phyloP scores from a whole-genome alignment of 2,113 vertebrate genomes.

The Cebus imitator region DNA sequence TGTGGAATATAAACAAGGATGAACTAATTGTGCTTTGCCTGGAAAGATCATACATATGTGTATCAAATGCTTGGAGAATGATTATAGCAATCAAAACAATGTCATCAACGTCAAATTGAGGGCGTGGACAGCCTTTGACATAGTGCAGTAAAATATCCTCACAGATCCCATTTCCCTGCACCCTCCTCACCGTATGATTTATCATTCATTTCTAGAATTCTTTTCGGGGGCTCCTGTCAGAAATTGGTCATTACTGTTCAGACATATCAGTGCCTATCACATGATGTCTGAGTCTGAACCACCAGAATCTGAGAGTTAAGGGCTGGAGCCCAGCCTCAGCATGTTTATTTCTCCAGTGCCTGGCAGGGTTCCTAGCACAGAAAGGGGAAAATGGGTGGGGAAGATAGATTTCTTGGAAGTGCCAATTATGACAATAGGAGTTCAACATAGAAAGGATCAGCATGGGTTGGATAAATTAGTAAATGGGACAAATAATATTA shows the following conservation, averaged over 20 bases:
- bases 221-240: not conserved
- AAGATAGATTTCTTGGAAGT: not conserved
- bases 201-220: not conserved
- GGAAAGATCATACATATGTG: not conserved
- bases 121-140: fast-evolving
- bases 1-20: not conserved
- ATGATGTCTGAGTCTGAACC: not conserved
- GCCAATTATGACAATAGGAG: not conserved
- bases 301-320: not conserved
- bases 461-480: not conserved
- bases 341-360: not conserved
- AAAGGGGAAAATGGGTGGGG: not conserved
- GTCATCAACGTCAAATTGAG: not conserved
- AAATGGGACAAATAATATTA: not conserved
- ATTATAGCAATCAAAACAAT: too few relatives aligned
- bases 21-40: not conserved
- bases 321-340: not conserved
- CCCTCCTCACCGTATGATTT: too few relatives aligned
- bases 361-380: too few relatives aligned
- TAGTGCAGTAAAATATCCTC: not conserved
- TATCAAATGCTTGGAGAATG: not conserved
- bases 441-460: too few relatives aligned
- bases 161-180: not conserved
- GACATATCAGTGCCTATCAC: not conserved
- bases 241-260: not conserved